phyloP scores from a whole-genome alignment of 1,140 invertebrate species.

The Antheraea pernyi region DNA sequence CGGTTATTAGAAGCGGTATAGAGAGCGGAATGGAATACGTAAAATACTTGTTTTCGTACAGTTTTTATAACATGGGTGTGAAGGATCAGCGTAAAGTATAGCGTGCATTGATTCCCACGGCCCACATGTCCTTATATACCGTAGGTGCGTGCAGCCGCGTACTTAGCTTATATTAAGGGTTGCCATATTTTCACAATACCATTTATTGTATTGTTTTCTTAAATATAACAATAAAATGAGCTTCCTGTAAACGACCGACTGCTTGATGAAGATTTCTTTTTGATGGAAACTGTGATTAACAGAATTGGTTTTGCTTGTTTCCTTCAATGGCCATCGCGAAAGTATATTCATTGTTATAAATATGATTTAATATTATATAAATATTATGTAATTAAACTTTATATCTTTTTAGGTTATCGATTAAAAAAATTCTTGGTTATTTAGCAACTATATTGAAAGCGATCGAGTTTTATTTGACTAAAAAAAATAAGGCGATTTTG shows the following conservation, averaged over 20 bases:
- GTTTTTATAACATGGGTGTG: neutral
- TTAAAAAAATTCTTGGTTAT: too few relatives aligned
- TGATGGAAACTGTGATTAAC: neutral
- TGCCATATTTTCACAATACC: neutral
- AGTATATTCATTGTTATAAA: too few relatives aligned
- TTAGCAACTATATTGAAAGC: too few relatives aligned
- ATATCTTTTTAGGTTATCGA: too few relatives aligned
- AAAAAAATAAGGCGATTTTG: too few relatives aligned
- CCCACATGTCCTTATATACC: slow-evolving; percentile 47
- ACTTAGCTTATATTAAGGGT: neutral
- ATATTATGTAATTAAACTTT: too few relatives aligned
- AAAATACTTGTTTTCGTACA: neutral
- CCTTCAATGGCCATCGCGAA: too few relatives aligned
- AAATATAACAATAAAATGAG: neutral
- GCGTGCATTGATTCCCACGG: slow-evolving; percentile 48
- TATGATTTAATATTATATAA: too few relatives aligned
- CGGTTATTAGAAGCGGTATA: neutral
- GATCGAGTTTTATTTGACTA: too few relatives aligned
- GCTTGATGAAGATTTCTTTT: neutral
- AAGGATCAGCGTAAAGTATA: neutral
- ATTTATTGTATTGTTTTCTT: neutral
- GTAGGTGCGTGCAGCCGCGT: slow-evolving; percentile 10
- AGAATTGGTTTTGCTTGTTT: neutral
- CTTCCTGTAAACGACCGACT: neutral
- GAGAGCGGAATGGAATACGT: neutral